Percentiles rank a stretch among this genome's conserved stretches.
Conservation (phyloP, 2,888 invertebrate species). For the Mimas tiliae region DNA sequence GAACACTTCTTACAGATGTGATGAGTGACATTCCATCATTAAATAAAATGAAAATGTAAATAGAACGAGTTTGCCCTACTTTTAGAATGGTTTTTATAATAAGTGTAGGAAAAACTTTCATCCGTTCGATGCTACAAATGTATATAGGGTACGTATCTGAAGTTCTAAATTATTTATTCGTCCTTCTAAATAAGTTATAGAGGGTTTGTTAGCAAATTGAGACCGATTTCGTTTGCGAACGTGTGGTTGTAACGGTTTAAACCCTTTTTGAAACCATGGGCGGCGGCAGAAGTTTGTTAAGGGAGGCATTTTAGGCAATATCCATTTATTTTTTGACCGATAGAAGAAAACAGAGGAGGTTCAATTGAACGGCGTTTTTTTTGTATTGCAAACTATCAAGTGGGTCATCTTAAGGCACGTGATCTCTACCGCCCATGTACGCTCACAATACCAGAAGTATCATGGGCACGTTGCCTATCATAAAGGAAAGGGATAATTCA, state of each 20-base stretch:
- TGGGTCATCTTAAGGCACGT: no score
- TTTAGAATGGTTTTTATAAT: not conserved
- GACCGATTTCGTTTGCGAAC: not conserved
- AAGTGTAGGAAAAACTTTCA: no score
- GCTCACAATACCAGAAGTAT: no score
- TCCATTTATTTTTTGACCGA: no score
- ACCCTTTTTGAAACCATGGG: not conserved
- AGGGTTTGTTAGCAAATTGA: not conserved
- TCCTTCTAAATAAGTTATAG: conserved; percentile 14
- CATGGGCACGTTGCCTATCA: no score
- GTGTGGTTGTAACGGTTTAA: not conserved
- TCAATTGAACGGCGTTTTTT: no score
- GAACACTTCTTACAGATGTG: conserved; percentile 3
- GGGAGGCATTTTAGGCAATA: not conserved
- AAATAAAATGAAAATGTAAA: not conserved
- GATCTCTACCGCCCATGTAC: no score
- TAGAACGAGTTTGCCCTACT: not conserved
- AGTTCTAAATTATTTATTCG: not conserved
- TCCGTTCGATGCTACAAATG: no score
- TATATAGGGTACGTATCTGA: not conserved
- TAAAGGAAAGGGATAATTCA: no score
- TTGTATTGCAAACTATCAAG: no score
- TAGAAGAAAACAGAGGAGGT: no score
- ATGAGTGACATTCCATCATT: conserved; percentile 5
- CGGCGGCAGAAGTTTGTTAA: no score